Conservation (phyloP, 2,797 vertebrate genomes). For the Sebastes glaucus region DNA sequence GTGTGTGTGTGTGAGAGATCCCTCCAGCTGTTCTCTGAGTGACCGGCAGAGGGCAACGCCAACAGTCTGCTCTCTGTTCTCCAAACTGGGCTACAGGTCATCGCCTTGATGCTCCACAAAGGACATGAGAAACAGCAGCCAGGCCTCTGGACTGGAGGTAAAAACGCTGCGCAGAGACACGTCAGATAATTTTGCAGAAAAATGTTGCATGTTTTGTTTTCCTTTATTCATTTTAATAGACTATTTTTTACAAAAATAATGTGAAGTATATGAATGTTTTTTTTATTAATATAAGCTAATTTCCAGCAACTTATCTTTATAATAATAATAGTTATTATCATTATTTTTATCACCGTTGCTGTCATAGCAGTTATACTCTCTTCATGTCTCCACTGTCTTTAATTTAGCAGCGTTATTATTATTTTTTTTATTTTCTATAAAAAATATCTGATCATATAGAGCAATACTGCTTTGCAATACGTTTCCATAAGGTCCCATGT, state of each 20-base stretch:
- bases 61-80: constrained; percentile 36
- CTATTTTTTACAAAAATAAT: background rate
- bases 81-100: constrained; percentile 71
- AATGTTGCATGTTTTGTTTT: background rate
- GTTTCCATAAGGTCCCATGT: background rate
- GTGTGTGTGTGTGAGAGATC: background rate
- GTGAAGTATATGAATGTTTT: background rate
- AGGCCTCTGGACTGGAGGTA: constrained; percentile 27
- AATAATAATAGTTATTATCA: background rate
- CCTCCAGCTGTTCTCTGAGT: constrained; percentile 22
- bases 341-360: background rate
- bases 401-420: background rate
- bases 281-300: background rate
- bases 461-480: too few relatives aligned
- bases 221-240: background rate
- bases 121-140: constrained; percentile 43
- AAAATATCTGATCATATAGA: background rate
- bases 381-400: background rate
- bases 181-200: background rate
- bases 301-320: background rate
- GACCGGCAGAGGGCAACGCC: constrained; percentile 76
- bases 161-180: background rate
- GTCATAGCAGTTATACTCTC: background rate
- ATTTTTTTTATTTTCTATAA: too few relatives aligned
- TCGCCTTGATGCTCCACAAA: constrained; percentile 56